Conservation (phyloP, 2,113 vertebrate species). For the Sprattus sprattus region DNA sequence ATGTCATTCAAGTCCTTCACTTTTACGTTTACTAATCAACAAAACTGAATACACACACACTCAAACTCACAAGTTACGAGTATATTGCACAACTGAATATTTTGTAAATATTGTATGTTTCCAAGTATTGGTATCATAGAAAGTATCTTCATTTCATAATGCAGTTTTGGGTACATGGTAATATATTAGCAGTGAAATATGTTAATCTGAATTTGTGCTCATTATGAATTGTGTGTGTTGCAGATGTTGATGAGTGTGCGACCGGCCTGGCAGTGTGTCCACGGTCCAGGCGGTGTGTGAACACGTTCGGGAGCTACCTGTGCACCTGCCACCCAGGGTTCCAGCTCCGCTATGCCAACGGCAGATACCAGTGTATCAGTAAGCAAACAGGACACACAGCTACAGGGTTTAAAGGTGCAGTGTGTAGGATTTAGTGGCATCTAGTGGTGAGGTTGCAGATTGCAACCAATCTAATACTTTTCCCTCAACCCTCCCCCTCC, state of each 20-base stretch:
- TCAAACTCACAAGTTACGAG: not conserved
- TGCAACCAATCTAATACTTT: too few species aligned
- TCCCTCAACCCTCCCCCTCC: too few species aligned
- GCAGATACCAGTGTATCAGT: constrained; percentile 96
- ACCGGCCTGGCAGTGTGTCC: constrained; percentile 84
- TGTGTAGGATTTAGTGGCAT: too few species aligned
- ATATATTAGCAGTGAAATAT: not conserved
- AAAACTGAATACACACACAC: not conserved
- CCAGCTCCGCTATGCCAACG: constrained; percentile 90
- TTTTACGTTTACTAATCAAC: not conserved
- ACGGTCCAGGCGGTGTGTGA: constrained; percentile 87
- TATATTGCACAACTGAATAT: not conserved
- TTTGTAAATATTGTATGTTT: too few species aligned
- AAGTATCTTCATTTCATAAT: not conserved
- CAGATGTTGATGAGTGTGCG: constrained; percentile 93
- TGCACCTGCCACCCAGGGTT: constrained; percentile 95
- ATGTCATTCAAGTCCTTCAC: not conserved
- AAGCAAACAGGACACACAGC: constrained; percentile 41
- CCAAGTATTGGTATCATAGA: not conserved
- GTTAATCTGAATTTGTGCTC: not conserved
- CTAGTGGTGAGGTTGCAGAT: too few species aligned
- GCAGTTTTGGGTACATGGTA: not conserved
- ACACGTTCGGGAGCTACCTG: constrained; percentile 97
- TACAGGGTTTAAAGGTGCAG: too few species aligned
- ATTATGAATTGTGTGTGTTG: constrained; percentile 23